phyloP scores from a whole-genome alignment of 1,140 invertebrate species.

The Sitobion miscanthi region DNA sequence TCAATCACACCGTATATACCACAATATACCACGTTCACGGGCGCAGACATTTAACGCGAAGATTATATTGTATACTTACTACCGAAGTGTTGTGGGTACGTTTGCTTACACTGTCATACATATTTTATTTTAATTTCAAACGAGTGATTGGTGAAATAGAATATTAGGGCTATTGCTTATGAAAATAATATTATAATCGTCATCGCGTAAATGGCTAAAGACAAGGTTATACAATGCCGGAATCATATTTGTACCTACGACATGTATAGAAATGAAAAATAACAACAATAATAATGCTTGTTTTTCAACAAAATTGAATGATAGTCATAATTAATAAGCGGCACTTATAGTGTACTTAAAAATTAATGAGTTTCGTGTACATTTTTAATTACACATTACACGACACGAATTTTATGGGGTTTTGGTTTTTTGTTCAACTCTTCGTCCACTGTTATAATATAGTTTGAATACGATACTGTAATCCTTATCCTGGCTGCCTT shows the following conservation, averaged over 20 bases:
- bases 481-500: background rate
- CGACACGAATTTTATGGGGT: background rate
- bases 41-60: background rate
- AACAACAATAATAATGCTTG: background rate
- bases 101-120: background rate
- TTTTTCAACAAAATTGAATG: background rate
- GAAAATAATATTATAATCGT: background rate
- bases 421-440: background rate
- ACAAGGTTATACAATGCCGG: constrained; percentile 1
- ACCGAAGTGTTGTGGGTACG: background rate
- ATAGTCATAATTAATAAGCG: background rate
- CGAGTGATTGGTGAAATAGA: background rate
- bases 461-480: background rate
- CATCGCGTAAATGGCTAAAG: background rate
- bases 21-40: background rate
- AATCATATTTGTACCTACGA: background rate
- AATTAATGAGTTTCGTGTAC: background rate
- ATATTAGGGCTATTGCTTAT: background rate
- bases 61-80: background rate
- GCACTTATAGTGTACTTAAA: background rate
- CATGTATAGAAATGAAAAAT: background rate
- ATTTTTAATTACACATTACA: background rate
- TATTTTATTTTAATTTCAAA: constrained; percentile 15
- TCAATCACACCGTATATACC: background rate
- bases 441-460: background rate